phyloP scores from a whole-genome alignment of 1,140 invertebrate genomes.

The Cyclina sinensis region DNA sequence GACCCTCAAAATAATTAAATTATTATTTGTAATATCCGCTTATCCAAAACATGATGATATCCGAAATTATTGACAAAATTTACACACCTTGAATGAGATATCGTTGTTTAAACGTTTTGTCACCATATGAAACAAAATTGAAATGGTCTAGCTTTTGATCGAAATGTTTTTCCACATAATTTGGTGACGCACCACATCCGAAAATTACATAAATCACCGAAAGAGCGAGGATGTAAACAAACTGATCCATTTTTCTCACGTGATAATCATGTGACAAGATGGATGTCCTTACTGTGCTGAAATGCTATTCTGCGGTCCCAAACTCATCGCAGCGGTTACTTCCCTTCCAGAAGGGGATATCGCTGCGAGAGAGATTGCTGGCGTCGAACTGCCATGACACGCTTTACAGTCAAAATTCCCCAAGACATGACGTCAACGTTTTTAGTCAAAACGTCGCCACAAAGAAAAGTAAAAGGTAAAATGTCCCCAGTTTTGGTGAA shows the following conservation, averaged over 20 bases:
- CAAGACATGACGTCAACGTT: too few relatives aligned
- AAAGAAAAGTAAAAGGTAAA: too few relatives aligned
- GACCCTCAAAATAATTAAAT: too few relatives aligned
- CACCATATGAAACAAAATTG: slow-evolving; percentile 76
- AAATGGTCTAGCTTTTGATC: slow-evolving; percentile 81
- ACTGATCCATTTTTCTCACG: background rate
- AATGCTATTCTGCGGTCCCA: too few relatives aligned
- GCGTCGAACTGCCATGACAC: too few relatives aligned
- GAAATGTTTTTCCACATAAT: slow-evolving; percentile 76
- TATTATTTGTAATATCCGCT: too few relatives aligned
- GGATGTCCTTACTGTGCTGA: background rate
- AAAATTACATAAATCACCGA: background rate
- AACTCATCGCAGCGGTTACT: too few relatives aligned
- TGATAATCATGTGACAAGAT: slow-evolving; percentile 46
- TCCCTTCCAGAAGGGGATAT: too few relatives aligned
- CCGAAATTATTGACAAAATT: background rate
- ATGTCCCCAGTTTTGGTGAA: too few relatives aligned
- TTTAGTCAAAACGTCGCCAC: too few relatives aligned
- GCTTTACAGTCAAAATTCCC: too few relatives aligned
- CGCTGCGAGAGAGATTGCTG: too few relatives aligned
- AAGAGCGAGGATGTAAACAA: background rate
- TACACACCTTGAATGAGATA: slow-evolving; percentile 80
- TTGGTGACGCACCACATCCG: background rate
- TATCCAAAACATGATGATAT: background rate
- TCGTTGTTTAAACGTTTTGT: slow-evolving; percentile 78